These are phyloP conservation scores for Microtus oregoni DNA, from an alignment of 2,113 vertebrate genomes.

Conservation along the genomic window DNA sequence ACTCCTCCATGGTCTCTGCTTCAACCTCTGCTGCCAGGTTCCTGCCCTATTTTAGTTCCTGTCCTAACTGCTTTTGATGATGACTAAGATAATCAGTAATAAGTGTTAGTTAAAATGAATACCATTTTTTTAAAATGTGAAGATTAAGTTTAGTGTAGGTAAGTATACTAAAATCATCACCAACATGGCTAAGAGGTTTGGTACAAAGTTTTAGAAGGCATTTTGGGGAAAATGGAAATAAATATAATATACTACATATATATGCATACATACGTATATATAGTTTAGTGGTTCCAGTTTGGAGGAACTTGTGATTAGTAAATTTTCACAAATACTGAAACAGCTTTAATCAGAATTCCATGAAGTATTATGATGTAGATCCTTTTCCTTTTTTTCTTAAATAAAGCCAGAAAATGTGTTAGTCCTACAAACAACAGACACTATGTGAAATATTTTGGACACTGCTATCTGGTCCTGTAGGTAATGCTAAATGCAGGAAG, in stretches of 20 bases:
- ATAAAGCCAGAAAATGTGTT: background rate
- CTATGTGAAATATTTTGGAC: background rate
- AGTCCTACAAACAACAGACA: background rate
- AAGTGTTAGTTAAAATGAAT: slow-evolving; percentile 5
- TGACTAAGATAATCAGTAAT: background rate
- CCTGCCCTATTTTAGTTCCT: background rate
- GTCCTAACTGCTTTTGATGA: background rate
- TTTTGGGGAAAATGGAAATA: background rate
- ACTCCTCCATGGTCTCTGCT: background rate
- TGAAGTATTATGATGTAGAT: background rate
- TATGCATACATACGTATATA: background rate
- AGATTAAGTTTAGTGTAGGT: background rate
- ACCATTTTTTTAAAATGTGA: background rate
- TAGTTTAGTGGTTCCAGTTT: background rate
- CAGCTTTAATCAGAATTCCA: background rate
- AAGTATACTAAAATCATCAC: background rate
- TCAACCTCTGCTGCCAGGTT: background rate
- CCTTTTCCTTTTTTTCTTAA: background rate
- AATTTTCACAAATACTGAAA: slow-evolving; percentile 41
- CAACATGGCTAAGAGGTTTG: background rate
- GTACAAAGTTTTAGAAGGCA: slow-evolving; percentile 1
- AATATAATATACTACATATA: too few species aligned
- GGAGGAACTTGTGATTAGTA: background rate
- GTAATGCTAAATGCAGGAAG: background rate
- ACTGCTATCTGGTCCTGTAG: background rate